Evolutionary conservation across 1,140 invertebrate species (phyloP).

Genomic region (Copidosoma floridanum): DNA sequence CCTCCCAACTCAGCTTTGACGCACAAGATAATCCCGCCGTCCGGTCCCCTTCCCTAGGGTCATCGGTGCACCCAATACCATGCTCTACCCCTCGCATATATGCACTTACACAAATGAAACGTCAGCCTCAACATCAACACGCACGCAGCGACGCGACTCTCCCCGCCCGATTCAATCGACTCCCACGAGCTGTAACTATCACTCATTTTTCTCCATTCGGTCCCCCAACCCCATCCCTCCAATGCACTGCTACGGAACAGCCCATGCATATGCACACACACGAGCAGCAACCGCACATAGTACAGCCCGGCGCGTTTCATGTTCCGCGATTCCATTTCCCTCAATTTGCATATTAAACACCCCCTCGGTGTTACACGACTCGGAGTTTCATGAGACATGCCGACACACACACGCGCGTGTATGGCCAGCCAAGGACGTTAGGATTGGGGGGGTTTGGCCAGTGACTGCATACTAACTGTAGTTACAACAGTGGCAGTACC

Average conservation of each 20-base stretch:
- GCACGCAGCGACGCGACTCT: not conserved
- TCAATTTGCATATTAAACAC: constrained; percentile 46
- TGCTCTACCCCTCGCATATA: not conserved
- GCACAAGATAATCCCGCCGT: not conserved
- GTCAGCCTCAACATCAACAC: not conserved
- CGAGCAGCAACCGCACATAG: constrained; percentile 20
- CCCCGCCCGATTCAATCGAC: not conserved
- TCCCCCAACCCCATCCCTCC: no score
- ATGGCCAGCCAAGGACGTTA: not conserved
- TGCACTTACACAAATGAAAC: not conserved
- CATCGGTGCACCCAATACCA: not conserved
- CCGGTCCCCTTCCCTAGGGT: no score
- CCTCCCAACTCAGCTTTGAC: no score
- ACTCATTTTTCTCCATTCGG: no score
- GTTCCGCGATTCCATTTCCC: constrained; percentile 37
- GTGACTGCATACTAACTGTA: no score
- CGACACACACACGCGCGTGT: not conserved
- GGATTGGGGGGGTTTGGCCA: not conserved
- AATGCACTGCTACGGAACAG: no score
- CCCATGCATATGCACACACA: no score
- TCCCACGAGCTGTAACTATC: not conserved
- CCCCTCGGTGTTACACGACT: constrained; percentile 8
- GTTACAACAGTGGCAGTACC: no score
- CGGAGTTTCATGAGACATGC: not conserved
- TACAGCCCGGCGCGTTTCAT: constrained; percentile 32